Base-by-base conservation (phyloP, 92 coral and sea anemone species). In the Parazoanthus atlanticus region DNA sequence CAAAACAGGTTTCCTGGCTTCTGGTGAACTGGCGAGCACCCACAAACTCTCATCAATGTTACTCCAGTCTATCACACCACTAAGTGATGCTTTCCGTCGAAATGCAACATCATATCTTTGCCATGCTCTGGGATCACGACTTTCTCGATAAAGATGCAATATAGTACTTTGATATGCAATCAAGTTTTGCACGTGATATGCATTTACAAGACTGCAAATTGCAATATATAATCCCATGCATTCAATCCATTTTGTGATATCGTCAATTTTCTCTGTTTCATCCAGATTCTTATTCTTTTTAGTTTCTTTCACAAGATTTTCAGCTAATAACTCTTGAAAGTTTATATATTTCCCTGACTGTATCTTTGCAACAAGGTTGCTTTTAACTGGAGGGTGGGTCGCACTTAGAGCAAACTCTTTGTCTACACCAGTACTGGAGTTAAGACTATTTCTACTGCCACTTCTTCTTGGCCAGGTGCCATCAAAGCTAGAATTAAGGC, bases 101-200 rank as follows among this genome's bases (percentile, higher is more conserved):
- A 95, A 97, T 33, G 98, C 99, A 49, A 95, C 98, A 76, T 97
- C 99, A 88, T 97, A 97, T 79, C 99, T 88, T 86, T 95, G 95
- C 99, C 99, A 97, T 34, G 99, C 96, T 69, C 90, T 92, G 85
- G 94, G 93, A 80, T 97, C 98, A 49, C 93, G 96, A 86, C 99
- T 94, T 89, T 94, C 98, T 74, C 98, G 96, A 76, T 88, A 93
- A 34, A 97, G 89, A 91, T 94, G 88, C 73, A 93, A 92, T 82
- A 97, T 91, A 46, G 92, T 95, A 10, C 95, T 93, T 58, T 94
- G 98, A 86, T 95, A 97, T 17, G 94, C 96, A 36, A 97, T 79
- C 49, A 97, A 86, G 91, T 94, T 98, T 80, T 89, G 80, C 0
- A 92, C 86, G 52, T 98, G 89, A 74, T 93, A 93, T 0, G 94